Evolutionary conservation across 92 coral and sea anemone genomes (phyloP).

Genomic region (Parazoanthus darwini): DNA sequence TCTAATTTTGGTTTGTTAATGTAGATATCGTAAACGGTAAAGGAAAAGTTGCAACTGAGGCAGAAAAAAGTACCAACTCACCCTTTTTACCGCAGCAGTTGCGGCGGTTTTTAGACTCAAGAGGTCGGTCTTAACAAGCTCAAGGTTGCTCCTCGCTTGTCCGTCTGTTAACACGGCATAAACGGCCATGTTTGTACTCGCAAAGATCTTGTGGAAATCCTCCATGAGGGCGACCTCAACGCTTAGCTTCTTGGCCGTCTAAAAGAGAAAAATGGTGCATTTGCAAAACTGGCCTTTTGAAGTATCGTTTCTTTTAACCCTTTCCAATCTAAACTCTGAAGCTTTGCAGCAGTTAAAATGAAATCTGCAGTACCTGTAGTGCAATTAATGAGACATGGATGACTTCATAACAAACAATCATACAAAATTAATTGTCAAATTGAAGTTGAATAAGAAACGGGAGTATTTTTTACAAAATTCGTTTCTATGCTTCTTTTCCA

Average conservation of each 20-base stretch:
- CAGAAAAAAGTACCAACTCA: not conserved
- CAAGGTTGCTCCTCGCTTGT: slow-evolving; percentile 4
- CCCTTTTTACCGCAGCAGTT: slow-evolving; percentile 4
- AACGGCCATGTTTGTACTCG: not conserved
- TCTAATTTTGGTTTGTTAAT: not conserved
- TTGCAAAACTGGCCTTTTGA: not conserved
- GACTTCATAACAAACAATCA: too few relatives aligned
- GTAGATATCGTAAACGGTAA: not conserved
- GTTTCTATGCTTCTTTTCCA: too few relatives aligned
- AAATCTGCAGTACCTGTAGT: too few relatives aligned
- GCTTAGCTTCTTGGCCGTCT: slow-evolving; percentile 6
- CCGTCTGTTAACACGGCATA: not conserved
- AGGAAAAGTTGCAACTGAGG: not conserved
- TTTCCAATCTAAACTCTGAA: too few relatives aligned
- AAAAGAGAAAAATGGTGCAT: not conserved
- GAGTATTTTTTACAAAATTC: too few relatives aligned
- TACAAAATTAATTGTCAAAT: too few relatives aligned
- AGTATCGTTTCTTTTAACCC: too few relatives aligned
- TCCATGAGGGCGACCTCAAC: slow-evolving; percentile 24
- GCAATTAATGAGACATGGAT: too few relatives aligned
- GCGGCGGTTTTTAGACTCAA: slow-evolving; percentile 20
- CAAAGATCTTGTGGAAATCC: not conserved
- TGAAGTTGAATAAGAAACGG: too few relatives aligned
- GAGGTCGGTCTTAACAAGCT: slow-evolving; percentile 22
- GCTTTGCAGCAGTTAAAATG: too few relatives aligned